These are phyloP conservation scores for Litoditis marina DNA, from an alignment of 2,888 invertebrate species.

Conservation along the genomic window DNA sequence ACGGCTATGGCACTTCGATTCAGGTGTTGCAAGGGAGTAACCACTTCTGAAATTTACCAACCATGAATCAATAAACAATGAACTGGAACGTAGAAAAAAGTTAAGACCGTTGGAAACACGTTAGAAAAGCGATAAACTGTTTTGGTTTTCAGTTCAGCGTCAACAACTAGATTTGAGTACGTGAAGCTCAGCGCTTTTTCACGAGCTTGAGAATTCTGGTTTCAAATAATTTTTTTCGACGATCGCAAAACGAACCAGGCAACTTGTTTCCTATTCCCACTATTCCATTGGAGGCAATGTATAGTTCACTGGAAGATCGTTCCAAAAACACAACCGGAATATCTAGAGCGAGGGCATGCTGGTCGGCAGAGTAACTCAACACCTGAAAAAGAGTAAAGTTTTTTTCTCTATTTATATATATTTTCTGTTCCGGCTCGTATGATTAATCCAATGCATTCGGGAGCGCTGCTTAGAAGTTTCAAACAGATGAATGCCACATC, in stretches of 20 bases:
- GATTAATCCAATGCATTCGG: too few relatives aligned
- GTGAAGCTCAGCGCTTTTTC: too few relatives aligned
- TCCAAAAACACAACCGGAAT: slow-evolving; percentile 47
- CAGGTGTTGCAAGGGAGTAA: slow-evolving; percentile 24
- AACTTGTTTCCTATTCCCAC: slow-evolving; percentile 41
- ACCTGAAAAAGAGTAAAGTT: slow-evolving; percentile 19
- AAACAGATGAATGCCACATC: too few relatives aligned
- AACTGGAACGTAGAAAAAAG: neutral
- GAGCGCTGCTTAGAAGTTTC: too few relatives aligned
- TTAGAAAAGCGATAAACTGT: too few relatives aligned
- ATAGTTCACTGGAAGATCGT: slow-evolving; percentile 39
- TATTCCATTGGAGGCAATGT: slow-evolving; percentile 51
- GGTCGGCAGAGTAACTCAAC: slow-evolving; percentile 24
- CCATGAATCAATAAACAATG: neutral
- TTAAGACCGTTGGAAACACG: neutral
- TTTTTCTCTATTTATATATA: neutral
- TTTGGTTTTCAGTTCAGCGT: too few relatives aligned
- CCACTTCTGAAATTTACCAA: slow-evolving; percentile 16
- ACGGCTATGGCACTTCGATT: slow-evolving; percentile 43
- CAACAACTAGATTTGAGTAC: too few relatives aligned
- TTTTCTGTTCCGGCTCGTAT: too few relatives aligned
- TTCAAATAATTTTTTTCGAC: too few relatives aligned
- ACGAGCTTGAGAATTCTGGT: too few relatives aligned
- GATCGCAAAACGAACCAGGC: slow-evolving; percentile 27
- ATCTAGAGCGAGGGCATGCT: slow-evolving; percentile 31